Base-by-base conservation (phyloP, 2,888 invertebrate genomes). In the Drosophila paramelanica region DNA sequence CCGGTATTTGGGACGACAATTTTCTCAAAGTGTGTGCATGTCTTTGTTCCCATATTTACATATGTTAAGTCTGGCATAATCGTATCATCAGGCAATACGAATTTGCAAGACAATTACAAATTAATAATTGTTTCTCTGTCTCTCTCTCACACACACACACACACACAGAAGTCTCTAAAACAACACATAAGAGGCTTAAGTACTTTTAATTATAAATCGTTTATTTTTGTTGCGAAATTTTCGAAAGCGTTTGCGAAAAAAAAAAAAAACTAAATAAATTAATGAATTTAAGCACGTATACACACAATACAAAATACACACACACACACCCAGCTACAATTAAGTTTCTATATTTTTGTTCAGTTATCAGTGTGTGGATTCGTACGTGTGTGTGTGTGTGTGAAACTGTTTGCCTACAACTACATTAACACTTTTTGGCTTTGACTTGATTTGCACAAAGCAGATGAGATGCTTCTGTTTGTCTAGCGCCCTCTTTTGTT, bases 381-480 rank as follows among this genome's bases (percentile, higher is more conserved):
- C 43, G 41, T 23, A 38, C 57, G 57, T 23, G 33, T n/a, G 20
- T 38, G 56, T 20, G 56, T 55, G 57, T 50, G 57, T 42, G 45
- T 33, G 31, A 25, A 51, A 47, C 50, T 76, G 67, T 80, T 73
- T 73, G 77, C 59, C 56, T 70, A 73, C 74, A 79, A 80, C 81
- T 80, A 79, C 73, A 77, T 79, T 77, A 77, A 69, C 77, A 77
- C 62, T 80, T 73, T 78, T 73, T 73, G 77, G 77, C 80, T 77
- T 79, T 80, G 77, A 73, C 81, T 79, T 79, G 80, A 79, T 79
- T 77, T 77, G 76, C 61, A 72, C 79, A 79, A 72, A 72, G 72
- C 71, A 43, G 71, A 76, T 66, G 69, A 78, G 58, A 78, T 55
- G 64, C 59, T 75, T 42, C 62, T 75, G 78, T 76, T 76, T 76